These are phyloP conservation scores for Stichopus chloronotus DNA, from an alignment of 35 echinoderm and acorn worm genomes.

Conservation along the genomic window DNA sequence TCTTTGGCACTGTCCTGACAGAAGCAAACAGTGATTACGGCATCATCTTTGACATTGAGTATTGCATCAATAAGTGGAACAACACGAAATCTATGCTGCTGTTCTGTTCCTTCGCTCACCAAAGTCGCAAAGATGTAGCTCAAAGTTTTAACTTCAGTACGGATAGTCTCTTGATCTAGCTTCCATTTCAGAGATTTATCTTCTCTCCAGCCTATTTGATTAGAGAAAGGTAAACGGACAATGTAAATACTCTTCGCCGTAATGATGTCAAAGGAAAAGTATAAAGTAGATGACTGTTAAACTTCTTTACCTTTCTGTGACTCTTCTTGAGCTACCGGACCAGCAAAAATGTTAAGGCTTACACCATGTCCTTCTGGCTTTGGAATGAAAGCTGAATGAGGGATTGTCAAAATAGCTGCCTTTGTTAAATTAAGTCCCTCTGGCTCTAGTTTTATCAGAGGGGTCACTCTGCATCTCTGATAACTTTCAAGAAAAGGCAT, in stretches of 20 bases:
- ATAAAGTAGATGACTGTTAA: neutral
- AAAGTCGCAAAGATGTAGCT: slow-evolving; percentile 14
- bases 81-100: slow-evolving; percentile 1
- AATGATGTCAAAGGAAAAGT: neutral
- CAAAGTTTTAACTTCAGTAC: neutral
- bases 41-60: slow-evolving; percentile 22
- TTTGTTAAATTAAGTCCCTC: neutral
- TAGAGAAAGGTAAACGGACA: neutral
- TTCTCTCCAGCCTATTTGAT: slow-evolving; percentile 14
- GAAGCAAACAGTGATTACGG: slow-evolving; percentile 6
- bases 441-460: neutral
- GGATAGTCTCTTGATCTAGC: slow-evolving; percentile 12
- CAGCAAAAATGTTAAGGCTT: neutral
- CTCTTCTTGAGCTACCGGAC: neutral
- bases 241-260: neutral
- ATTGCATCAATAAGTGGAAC: slow-evolving; percentile 18
- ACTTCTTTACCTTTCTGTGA: neutral
- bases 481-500: too few species aligned
- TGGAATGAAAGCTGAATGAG: slow-evolving; percentile 16
- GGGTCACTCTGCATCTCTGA: neutral
- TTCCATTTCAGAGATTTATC: neutral
- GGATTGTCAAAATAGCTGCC: neutral
- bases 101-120: slow-evolving; percentile 15
- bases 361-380: neutral
- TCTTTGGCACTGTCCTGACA: slow-evolving; percentile 11